Conservation (phyloP, 2,888 invertebrate genomes). For the Callosobruchus maculatus region DNA sequence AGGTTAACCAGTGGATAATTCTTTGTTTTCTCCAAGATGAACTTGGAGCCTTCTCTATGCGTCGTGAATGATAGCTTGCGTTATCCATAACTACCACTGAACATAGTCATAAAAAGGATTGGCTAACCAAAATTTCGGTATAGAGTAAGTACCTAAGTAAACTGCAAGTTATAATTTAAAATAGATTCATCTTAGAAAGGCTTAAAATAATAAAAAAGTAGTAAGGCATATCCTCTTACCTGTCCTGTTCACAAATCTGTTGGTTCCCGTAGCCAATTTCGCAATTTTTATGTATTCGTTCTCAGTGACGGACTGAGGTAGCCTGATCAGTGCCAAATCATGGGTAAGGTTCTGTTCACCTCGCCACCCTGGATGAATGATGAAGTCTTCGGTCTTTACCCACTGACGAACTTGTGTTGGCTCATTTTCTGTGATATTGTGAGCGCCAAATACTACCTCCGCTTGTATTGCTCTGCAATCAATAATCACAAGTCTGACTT, state of each 20-base stretch:
- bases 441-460: constrained; percentile 23
- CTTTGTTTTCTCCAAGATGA: no score
- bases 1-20: no score
- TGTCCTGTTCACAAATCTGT: background rate
- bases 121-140: no score
- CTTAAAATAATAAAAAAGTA: no score
- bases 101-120: no score
- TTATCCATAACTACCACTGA: no score
- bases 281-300: constrained; percentile 18
- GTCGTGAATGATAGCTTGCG: no score
- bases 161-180: no score
- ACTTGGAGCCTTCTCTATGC: no score
- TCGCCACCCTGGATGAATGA: constrained; percentile 44
- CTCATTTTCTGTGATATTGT: constrained; percentile 33
- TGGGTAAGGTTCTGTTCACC: constrained; percentile 37
- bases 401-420: constrained; percentile 34
- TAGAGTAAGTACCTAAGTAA: no score
- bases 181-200: no score
- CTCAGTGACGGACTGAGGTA: constrained; percentile 18
- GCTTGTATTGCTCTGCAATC: background rate
- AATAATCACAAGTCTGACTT: background rate
- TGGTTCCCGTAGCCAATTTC: constrained; percentile 3
- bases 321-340: constrained; percentile 45
- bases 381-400: constrained; percentile 30
- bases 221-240: background rate